Conservation (phyloP, 2,797 vertebrate genomes). For the Sparidentex hasta region DNA sequence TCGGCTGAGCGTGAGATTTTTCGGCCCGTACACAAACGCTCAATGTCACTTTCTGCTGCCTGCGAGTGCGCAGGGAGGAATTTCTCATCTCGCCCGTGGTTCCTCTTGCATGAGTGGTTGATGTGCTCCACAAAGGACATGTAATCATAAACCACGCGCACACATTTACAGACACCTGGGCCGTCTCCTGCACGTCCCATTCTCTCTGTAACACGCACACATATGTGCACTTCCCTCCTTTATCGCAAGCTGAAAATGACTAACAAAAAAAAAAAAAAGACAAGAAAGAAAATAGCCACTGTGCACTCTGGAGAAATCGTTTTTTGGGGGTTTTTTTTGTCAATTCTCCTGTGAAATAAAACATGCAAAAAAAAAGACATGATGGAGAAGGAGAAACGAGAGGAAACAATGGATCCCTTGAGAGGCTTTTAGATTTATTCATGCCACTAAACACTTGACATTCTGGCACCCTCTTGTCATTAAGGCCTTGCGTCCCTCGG, state of each 20-base stretch:
- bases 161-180: slow-evolving; percentile 48
- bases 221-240: slow-evolving; percentile 7
- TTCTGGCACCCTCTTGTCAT: slow-evolving; percentile 75
- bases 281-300: slow-evolving; percentile 26
- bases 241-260: slow-evolving; percentile 44
- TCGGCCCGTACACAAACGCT: slow-evolving; percentile 56
- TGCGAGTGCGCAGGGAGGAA: slow-evolving; percentile 41
- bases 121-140: slow-evolving; percentile 70
- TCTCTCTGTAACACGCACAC: neutral
- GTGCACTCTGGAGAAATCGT: slow-evolving; percentile 47
- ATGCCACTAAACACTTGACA: slow-evolving; percentile 73
- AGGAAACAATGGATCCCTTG: slow-evolving; percentile 58
- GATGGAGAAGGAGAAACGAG: slow-evolving; percentile 15
- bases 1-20: slow-evolving; percentile 70
- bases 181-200: slow-evolving; percentile 24
- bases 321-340: slow-evolving; percentile 9
- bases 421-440: slow-evolving; percentile 75
- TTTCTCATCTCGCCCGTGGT: slow-evolving; percentile 70
- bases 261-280: slow-evolving; percentile 35
- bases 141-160: slow-evolving; percentile 63
- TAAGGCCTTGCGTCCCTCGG: slow-evolving; percentile 71
- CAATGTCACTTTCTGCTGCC: slow-evolving; percentile 73
- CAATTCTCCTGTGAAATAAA: slow-evolving; percentile 53
- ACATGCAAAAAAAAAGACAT: slow-evolving; percentile 54
- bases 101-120: slow-evolving; percentile 72